These are phyloP conservation scores for Eupithecia insigniata DNA, from an alignment of 2,888 invertebrate species.

Conservation along the genomic window DNA sequence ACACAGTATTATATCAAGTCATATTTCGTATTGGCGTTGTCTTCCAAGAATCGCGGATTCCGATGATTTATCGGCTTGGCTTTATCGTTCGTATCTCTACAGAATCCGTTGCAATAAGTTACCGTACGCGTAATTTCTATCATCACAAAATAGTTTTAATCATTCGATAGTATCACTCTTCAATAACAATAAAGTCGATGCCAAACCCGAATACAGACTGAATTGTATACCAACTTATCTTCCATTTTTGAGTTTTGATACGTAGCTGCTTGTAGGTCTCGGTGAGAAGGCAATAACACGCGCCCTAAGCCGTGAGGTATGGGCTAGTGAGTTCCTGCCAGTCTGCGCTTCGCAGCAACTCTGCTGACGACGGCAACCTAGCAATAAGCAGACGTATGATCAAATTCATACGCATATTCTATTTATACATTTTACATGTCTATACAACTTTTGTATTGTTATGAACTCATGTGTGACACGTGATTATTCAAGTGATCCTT, in stretches of 20 bases:
- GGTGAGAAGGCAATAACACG: constrained; percentile 42
- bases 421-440: constrained; percentile 84
- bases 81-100: constrained; percentile 41
- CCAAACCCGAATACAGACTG: constrained; percentile 81
- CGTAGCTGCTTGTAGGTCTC: constrained; percentile 47
- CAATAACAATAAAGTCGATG: constrained; percentile 75
- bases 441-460: constrained; percentile 83
- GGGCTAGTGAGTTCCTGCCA: constrained; percentile 51
- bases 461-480: constrained; percentile 77
- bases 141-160: constrained; percentile 61
- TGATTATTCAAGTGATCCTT: constrained; percentile 80
- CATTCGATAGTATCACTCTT: constrained; percentile 49
- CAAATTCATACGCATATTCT: constrained; percentile 74
- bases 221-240: constrained; percentile 78
- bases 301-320: constrained; percentile 16
- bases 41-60: constrained; percentile 71
- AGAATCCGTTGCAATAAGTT: constrained; percentile 40
- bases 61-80: constrained; percentile 37
- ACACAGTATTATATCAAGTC: constrained; percentile 76
- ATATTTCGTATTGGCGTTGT: constrained; percentile 72
- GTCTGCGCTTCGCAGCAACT: constrained; percentile 49
- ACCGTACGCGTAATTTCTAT: constrained; percentile 40
- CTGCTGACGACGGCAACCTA: constrained; percentile 71
- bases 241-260: constrained; percentile 61
- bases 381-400: constrained; percentile 78